A percentile compares a stretch with the other conserved stretches of the same genome.
Evolutionary conservation across 2,888 invertebrate species (phyloP).

Genomic region (Heliconius aoede): DNA sequence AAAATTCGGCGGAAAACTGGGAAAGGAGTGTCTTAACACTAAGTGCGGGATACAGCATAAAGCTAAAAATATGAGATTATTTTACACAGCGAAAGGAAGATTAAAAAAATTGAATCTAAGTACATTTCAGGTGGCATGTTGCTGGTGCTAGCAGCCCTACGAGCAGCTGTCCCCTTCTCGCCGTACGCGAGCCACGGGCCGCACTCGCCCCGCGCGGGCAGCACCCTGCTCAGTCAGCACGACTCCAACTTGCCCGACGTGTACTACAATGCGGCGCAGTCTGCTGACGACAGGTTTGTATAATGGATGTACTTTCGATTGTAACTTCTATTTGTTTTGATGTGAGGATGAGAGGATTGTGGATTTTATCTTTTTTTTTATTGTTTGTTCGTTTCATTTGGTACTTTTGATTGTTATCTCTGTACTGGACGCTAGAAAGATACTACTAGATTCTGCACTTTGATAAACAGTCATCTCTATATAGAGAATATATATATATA

Average conservation of each 20-base stretch:
- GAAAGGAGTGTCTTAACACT: too few species aligned
- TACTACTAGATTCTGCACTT: too few species aligned
- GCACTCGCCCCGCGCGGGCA: constrained; percentile 76
- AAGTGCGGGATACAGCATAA: too few species aligned
- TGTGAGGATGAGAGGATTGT: neutral
- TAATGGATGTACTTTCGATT: constrained; percentile 8
- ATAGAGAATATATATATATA: too few species aligned
- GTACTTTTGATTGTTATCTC: neutral
- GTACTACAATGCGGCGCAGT: constrained; percentile 74
- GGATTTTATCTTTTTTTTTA: neutral
- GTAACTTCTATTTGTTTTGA: constrained; percentile 3
- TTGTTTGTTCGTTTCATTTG: neutral
- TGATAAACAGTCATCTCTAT: too few species aligned
- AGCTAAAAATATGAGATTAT: too few species aligned
- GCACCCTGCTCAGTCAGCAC: constrained; percentile 76
- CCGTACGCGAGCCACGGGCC: constrained; percentile 77
- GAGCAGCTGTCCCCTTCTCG: constrained; percentile 77
- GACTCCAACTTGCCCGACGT: constrained; percentile 77
- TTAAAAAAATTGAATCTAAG: neutral
- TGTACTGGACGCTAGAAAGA: neutral
- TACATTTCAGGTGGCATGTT: constrained; percentile 78
- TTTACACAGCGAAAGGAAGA: neutral
- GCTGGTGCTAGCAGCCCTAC: constrained; percentile 69
- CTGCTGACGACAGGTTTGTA: constrained; percentile 67
- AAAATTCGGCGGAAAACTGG: too few species aligned